phyloP scores from a whole-genome alignment of 1,140 invertebrate genomes.

The Pseudomyrmex flavicornis region DNA sequence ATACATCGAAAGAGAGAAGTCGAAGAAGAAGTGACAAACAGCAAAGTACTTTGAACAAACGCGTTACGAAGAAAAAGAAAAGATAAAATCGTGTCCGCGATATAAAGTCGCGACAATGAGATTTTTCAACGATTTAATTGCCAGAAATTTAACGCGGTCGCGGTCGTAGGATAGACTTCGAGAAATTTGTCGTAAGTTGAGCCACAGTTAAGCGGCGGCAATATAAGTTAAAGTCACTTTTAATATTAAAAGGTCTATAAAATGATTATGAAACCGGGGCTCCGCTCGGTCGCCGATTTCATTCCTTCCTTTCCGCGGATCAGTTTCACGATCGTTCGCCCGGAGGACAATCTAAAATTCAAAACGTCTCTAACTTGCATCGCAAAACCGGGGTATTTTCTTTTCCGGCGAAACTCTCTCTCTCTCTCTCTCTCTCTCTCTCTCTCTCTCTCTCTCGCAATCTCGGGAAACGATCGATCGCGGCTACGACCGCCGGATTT shows the following conservation, averaged over 20 bases:
- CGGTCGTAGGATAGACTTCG: constrained; percentile 44
- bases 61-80: background rate
- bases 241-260: constrained; percentile 68
- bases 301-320: constrained; percentile 30
- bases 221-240: constrained; percentile 68
- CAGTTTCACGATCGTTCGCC: constrained; percentile 43
- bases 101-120: background rate
- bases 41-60: background rate
- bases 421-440: too few relatives aligned
- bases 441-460: background rate
- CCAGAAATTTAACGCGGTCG: constrained; percentile 13
- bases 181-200: constrained; percentile 46
- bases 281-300: constrained; percentile 23
- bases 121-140: constrained; percentile 53
- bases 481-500: constrained; percentile 33
- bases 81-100: too few relatives aligned
- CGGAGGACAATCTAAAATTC: constrained; percentile 53
- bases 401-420: background rate
- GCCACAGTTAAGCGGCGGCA: constrained; percentile 38
- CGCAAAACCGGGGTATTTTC: constrained; percentile 36
- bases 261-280: constrained; percentile 55
- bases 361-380: constrained; percentile 57
- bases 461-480: constrained; percentile 29
- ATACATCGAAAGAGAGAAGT: too few relatives aligned
- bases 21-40: background rate